These are phyloP conservation scores for Mimumesa dahlbomi DNA, from an alignment of 2,888 invertebrate genomes.

Conservation along the genomic window DNA sequence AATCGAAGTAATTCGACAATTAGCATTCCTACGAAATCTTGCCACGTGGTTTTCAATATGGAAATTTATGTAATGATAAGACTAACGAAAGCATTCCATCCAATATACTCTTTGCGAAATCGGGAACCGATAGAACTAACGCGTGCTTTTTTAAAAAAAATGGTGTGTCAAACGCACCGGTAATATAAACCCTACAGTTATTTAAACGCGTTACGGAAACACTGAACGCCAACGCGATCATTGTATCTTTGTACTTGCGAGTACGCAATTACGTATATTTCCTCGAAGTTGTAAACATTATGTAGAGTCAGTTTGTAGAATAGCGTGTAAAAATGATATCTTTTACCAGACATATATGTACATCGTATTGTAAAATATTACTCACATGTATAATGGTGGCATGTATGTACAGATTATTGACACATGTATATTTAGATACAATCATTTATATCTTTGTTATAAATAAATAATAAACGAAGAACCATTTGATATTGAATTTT, in stretches of 20 bases:
- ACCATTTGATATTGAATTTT: neutral
- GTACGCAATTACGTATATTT: constrained; percentile 30
- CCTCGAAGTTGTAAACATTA: constrained; percentile 40
- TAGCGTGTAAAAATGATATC: constrained; percentile 57
- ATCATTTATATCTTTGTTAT: constrained; percentile 54
- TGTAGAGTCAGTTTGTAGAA: constrained; percentile 59
- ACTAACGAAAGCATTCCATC: constrained; percentile 73
- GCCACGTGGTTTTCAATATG: constrained; percentile 44
- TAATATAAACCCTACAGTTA: neutral
- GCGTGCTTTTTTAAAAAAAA: constrained; percentile 28
- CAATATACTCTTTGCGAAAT: constrained; percentile 57
- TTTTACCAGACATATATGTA: constrained; percentile 54
- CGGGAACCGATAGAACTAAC: constrained; percentile 27
- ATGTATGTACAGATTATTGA: constrained; percentile 56
- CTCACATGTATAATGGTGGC: constrained; percentile 43
- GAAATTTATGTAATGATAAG: constrained; percentile 38
- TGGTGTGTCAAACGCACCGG: constrained; percentile 10
- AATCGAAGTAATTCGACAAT: constrained; percentile 6
- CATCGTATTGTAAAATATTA: constrained; percentile 64
- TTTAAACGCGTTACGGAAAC: constrained; percentile 7
- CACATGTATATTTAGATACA: constrained; percentile 44
- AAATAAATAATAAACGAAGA: neutral
- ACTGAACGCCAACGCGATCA: constrained; percentile 12
- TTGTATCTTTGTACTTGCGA: constrained; percentile 27
- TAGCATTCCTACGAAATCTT: constrained; percentile 59